phyloP scores from a whole-genome alignment of 2,888 invertebrate species.

The Synergus japonicus region DNA sequence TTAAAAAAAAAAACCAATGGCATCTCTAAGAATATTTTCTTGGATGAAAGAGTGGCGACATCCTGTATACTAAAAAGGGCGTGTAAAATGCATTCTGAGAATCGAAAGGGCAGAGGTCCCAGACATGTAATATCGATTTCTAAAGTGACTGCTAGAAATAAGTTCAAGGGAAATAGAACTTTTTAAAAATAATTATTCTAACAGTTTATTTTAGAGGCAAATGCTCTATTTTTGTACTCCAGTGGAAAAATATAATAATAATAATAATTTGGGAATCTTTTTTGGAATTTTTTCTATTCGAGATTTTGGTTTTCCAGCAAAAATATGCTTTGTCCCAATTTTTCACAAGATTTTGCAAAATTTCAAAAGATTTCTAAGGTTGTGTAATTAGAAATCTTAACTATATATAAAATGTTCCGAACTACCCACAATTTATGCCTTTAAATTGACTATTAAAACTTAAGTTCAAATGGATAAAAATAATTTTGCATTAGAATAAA shows the following conservation, averaged over 20 bases:
- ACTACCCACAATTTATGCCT: too few species aligned
- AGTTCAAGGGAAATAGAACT: slow-evolving; percentile 25
- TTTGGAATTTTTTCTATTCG: too few species aligned
- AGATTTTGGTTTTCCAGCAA: too few species aligned
- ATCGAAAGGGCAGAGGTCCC: not conserved
- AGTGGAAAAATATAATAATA: not conserved
- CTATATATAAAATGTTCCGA: too few species aligned
- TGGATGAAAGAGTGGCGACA: not conserved
- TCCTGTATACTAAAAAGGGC: not conserved
- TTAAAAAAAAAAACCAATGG: not conserved
- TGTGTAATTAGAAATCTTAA: too few species aligned
- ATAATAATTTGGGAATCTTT: too few species aligned
- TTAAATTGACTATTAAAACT: too few species aligned
- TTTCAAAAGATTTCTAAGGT: too few species aligned
- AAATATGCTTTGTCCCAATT: too few species aligned
- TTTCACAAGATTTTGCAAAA: too few species aligned
- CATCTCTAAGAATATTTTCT: not conserved
- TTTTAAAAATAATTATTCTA: slow-evolving; percentile 14
- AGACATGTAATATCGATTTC: slow-evolving; percentile 28
- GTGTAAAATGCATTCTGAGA: not conserved
- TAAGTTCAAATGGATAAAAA: too few species aligned
- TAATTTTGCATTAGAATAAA: not conserved
- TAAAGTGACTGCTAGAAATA: not conserved
- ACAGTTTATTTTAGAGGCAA: not conserved
- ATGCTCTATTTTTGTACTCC: slow-evolving; percentile 3